A percentile compares a stretch with the other conserved stretches of the same genome.
Evolutionary conservation across 2,888 invertebrate genomes (phyloP).

Genomic region (Scaptomyza flava): DNA sequence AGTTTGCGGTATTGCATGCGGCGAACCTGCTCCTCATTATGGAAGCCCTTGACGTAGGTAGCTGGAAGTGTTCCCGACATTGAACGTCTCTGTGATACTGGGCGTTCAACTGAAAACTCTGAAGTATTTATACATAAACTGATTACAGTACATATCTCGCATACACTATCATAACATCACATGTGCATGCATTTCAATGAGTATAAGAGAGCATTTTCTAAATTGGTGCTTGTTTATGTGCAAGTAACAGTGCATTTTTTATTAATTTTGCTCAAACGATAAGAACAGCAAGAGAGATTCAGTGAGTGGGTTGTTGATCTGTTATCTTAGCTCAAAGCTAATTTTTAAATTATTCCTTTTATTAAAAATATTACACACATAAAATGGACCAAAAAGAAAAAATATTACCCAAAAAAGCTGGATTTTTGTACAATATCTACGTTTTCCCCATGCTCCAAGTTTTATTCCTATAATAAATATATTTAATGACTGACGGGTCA

Average conservation of each 20-base stretch:
- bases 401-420: too few relatives aligned
- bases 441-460: too few relatives aligned
- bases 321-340: background rate
- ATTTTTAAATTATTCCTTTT: background rate
- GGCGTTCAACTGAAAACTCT: background rate
- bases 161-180: background rate
- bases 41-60: constrained; percentile 88
- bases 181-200: background rate
- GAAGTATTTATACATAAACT: constrained; percentile 20
- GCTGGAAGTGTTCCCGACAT: constrained; percentile 83
- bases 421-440: too few relatives aligned
- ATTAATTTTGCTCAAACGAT: background rate
- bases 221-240: background rate
- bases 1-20: constrained; percentile 90
- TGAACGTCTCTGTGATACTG: constrained; percentile 13
- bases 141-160: background rate
- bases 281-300: constrained; percentile 1
- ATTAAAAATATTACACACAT: too few relatives aligned
- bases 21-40: constrained; percentile 86
- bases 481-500: too few relatives aligned
- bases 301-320: background rate
- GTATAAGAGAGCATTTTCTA: background rate
- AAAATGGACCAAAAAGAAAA: too few relatives aligned
- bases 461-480: too few relatives aligned
- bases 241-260: background rate